Evolutionary conservation across 2,888 invertebrate species (phyloP).

Genomic region (Drosophila koepferae): DNA sequence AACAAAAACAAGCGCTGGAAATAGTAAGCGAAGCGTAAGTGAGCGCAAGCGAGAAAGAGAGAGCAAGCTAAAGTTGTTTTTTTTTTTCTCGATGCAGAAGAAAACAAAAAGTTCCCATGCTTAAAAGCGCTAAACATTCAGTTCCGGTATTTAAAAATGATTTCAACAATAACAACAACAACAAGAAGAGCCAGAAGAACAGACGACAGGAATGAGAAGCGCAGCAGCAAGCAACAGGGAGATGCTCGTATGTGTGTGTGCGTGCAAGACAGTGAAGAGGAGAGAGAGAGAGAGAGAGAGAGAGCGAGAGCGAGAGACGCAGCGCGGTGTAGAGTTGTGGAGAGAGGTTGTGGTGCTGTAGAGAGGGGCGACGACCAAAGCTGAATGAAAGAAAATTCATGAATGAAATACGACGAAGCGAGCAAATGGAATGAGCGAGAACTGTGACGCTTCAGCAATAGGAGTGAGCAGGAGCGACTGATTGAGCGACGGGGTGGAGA

Average conservation of each 20-base stretch:
- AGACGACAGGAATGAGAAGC: constrained; percentile 27
- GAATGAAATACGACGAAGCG: constrained; percentile 73
- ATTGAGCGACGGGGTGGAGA: constrained; percentile 17
- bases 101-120: constrained; percentile 82
- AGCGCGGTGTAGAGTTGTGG: constrained; percentile 6
- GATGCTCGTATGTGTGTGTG: constrained; percentile 11
- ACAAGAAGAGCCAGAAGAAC: constrained; percentile 14
- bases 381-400: constrained; percentile 81
- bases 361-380: constrained; percentile 37
- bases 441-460: constrained; percentile 28
- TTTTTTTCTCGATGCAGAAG: constrained; percentile 45
- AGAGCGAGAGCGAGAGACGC: not conserved
- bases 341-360: constrained; percentile 6
- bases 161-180: constrained; percentile 75
- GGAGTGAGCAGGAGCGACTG: constrained; percentile 18
- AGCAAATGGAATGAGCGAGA: constrained; percentile 49
- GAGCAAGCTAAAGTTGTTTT: constrained; percentile 30
- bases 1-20: constrained; percentile 28
- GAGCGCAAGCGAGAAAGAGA: not conserved
- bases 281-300: too few relatives aligned
- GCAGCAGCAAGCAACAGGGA: constrained; percentile 23
- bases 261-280: not conserved
- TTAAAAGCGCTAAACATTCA: constrained; percentile 83
- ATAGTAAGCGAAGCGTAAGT: constrained; percentile 8
- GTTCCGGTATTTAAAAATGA: constrained; percentile 83